Conservation (phyloP, 2,888 invertebrate species). For the Deilephila porcellus region DNA sequence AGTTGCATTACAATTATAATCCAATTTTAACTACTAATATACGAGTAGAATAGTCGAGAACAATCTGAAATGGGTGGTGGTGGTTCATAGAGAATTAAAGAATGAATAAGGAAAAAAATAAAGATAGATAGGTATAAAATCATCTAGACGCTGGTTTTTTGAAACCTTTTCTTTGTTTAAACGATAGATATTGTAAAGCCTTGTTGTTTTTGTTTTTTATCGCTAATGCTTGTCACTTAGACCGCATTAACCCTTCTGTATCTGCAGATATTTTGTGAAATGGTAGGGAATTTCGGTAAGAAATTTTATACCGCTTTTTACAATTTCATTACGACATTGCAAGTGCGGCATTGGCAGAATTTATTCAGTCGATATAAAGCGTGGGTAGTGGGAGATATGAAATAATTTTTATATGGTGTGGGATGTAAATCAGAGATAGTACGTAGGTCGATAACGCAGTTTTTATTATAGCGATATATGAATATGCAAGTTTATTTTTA, state of each 20-base stretch:
- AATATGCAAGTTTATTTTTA: not conserved
- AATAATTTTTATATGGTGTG: slow-evolving; percentile 12
- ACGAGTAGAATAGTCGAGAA: too few relatives aligned
- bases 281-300: slow-evolving; percentile 51
- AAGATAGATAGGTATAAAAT: too few relatives aligned
- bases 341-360: slow-evolving; percentile 28
- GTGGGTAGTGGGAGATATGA: slow-evolving; percentile 13
- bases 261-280: slow-evolving; percentile 40
- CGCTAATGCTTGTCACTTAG: slow-evolving; percentile 36
- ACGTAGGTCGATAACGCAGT: slow-evolving; percentile 5
- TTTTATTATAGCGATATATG: not conserved
- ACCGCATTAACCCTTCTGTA: slow-evolving; percentile 33
- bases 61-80: too few relatives aligned
- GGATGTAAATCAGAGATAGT: slow-evolving; percentile 4
- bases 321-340: slow-evolving; percentile 59
- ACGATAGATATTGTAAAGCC: too few relatives aligned
- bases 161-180: too few relatives aligned
- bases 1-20: too few relatives aligned
- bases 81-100: too few relatives aligned
- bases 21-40: too few relatives aligned
- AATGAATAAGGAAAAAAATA: too few relatives aligned
- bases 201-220: not conserved
- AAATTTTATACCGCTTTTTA: slow-evolving; percentile 48
- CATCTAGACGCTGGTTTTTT: too few relatives aligned
- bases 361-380: slow-evolving; percentile 9